Percentiles rank a stretch among this genome's conserved stretches.
Conservation (phyloP, 1,140 invertebrate species). For the Helicoverpa armigera region DNA sequence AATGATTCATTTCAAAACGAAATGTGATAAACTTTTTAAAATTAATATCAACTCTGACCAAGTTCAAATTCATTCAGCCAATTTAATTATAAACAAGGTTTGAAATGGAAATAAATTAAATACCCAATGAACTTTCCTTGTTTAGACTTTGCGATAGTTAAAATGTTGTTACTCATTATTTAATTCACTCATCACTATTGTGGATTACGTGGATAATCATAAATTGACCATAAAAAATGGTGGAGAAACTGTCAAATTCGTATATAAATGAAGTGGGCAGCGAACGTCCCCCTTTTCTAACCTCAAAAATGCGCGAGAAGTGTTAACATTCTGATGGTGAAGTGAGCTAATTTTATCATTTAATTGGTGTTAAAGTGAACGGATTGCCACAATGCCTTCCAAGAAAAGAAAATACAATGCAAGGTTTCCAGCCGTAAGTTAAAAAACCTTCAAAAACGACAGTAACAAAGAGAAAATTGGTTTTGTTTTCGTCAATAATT, state of each 20-base stretch:
- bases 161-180: not conserved
- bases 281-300: constrained; percentile 84
- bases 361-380: constrained; percentile 79
- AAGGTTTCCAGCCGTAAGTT: constrained; percentile 96
- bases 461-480: constrained; percentile 64
- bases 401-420: constrained; percentile 99
- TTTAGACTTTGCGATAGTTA: not conserved
- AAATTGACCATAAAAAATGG: constrained; percentile 65
- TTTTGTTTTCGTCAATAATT: constrained; percentile 80
- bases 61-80: constrained; percentile 32
- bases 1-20: constrained; percentile 11
- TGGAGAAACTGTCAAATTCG: constrained; percentile 81
- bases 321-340: constrained; percentile 74
- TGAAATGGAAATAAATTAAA: not conserved
- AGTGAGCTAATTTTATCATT: constrained; percentile 80
- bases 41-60: not conserved
- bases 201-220: constrained; percentile 47
- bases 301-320: constrained; percentile 87
- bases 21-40: not conserved
- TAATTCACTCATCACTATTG: not conserved
- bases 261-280: constrained; percentile 85
- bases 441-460: constrained; percentile 58
- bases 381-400: constrained; percentile 92
- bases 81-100: not conserved
- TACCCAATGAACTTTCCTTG: not conserved